Conservation (phyloP, 1,140 invertebrate species). For the Bombus picipes region DNA sequence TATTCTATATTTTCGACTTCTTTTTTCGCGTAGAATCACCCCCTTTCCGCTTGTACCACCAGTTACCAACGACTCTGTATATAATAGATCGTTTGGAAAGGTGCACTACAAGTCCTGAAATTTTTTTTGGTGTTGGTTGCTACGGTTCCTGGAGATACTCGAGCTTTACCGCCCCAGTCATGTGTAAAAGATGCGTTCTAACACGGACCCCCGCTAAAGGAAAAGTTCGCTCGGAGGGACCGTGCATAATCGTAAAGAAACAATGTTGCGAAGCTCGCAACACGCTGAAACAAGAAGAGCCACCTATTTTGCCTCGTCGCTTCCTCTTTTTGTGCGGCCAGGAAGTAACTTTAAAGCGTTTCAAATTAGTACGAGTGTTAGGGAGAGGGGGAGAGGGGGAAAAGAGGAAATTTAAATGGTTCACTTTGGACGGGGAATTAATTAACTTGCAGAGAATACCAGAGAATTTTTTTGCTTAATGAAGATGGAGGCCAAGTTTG, state of each 20-base stretch:
- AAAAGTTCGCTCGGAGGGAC: neutral
- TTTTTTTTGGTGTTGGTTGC: neutral
- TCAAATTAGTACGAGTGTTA: neutral
- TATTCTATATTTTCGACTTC: too few species aligned
- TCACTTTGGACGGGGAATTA: neutral
- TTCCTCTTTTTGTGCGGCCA: neutral
- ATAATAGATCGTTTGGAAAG: neutral
- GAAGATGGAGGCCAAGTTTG: neutral
- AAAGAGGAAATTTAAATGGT: neutral
- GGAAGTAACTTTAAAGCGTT: slow-evolving; percentile 28
- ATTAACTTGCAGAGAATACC: neutral
- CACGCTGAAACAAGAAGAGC: neutral
- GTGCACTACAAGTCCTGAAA: neutral
- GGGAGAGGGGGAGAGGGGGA: rapidly evolving
- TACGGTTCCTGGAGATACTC: neutral
- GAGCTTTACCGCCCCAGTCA: neutral
- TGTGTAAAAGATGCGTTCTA: slow-evolving; percentile 24
- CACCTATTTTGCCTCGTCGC: neutral
- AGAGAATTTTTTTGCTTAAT: neutral
- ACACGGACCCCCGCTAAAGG: neutral
- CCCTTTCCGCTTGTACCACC: too few species aligned
- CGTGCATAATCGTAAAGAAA: slow-evolving; percentile 48
- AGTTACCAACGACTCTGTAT: too few species aligned
- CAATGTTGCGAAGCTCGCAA: slow-evolving; percentile 25
- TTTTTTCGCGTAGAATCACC: too few species aligned